A percentile compares a stretch with the other conserved stretches of the same genome.
Conservation (phyloP, 2,888 invertebrate genomes). For the Carabus problematicus region DNA sequence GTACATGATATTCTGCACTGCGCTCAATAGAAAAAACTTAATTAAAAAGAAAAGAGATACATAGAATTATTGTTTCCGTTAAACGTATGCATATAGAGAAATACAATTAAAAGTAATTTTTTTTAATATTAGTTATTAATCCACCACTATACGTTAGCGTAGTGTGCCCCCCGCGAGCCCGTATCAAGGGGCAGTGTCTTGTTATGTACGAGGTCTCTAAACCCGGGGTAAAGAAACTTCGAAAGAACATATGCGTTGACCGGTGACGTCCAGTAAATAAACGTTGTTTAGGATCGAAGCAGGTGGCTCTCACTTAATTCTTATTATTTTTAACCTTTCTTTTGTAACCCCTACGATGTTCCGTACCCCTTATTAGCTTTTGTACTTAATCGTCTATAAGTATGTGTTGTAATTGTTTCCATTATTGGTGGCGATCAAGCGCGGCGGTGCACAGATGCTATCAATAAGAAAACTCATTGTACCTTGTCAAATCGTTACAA, state of each 20-base stretch:
- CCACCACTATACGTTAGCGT: conserved; percentile 15
- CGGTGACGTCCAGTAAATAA: conserved; percentile 25
- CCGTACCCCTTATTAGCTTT: conserved; percentile 5
- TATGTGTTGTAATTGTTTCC: conserved; percentile 8
- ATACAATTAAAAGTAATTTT: too few species aligned
- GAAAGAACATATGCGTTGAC: conserved; percentile 31
- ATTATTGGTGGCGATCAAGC: conserved; percentile 1
- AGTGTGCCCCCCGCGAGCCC: conserved; percentile 17
- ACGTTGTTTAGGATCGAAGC: conserved; percentile 36
- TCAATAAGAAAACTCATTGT: not conserved
- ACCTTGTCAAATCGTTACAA: too few species aligned
- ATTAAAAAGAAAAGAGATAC: too few species aligned
- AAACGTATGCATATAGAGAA: too few species aligned
- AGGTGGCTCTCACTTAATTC: conserved; percentile 22
- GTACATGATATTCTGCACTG: not conserved
- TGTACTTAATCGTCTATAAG: conserved; percentile 2
- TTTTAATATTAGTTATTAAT: conserved; percentile 3
- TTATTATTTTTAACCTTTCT: conserved; percentile 10
- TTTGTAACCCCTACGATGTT: conserved; percentile 9
- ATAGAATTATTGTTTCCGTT: too few species aligned
- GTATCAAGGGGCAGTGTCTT: conserved; percentile 15
- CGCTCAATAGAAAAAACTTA: too few species aligned
- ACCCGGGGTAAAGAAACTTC: conserved; percentile 31
- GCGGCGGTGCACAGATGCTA: conserved; percentile 8
- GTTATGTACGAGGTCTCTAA: conserved; percentile 20